These are phyloP conservation scores for Gobionotothen gibberifrons DNA, from an alignment of 2,797 vertebrate species.

Conservation along the genomic window DNA sequence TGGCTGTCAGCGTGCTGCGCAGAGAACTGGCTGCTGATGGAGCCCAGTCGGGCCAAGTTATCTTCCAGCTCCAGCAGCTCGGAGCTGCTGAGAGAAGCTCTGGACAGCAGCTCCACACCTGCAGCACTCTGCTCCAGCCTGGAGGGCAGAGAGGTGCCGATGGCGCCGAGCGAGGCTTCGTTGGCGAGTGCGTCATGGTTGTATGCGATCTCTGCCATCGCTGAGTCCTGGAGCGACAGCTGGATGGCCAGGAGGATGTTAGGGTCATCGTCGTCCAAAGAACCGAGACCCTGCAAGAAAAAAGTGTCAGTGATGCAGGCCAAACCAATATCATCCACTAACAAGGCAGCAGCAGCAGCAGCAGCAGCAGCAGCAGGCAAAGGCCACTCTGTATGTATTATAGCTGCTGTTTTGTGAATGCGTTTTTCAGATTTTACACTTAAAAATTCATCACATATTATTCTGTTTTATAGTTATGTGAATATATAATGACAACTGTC, in stretches of 20 bases:
- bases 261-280: constrained; percentile 97
- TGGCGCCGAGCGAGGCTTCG: constrained; percentile 92
- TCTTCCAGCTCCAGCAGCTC: constrained; percentile 94
- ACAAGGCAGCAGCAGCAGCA: constrained; percentile 10
- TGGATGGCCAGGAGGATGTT: constrained; percentile 99
- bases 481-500: no score
- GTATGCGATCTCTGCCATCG: constrained; percentile 83
- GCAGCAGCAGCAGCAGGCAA: constrained; percentile 13
- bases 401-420: not conserved
- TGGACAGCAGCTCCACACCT: constrained; percentile 84
- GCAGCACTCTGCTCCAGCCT: constrained; percentile 87
- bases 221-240: constrained; percentile 96
- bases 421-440: constrained; percentile 3
- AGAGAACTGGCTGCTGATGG: constrained; percentile 70
- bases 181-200: constrained; percentile 87
- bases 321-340: not conserved
- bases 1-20: constrained; percentile 78
- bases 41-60: constrained; percentile 88
- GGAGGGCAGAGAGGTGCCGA: constrained; percentile 95
- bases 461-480: no score
- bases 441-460: not conserved
- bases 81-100: constrained; percentile 92
- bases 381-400: not conserved
- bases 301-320: constrained; percentile 12
- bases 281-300: constrained; percentile 88